phyloP scores from a whole-genome alignment of 2,888 invertebrate species.

The Chrysodeixis includens region DNA sequence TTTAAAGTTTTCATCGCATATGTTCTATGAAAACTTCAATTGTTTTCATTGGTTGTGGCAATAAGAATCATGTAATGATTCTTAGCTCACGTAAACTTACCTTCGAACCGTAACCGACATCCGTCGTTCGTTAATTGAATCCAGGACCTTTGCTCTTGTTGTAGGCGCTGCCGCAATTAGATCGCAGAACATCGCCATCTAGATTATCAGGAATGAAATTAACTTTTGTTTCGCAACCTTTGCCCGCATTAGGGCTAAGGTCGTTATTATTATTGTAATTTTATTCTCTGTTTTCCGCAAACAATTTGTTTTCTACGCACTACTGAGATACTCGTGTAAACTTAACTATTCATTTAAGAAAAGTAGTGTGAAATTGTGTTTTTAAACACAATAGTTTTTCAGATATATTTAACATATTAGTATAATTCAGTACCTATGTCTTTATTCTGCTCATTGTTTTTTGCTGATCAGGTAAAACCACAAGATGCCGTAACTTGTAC shows the following conservation, averaged over 20 bases:
- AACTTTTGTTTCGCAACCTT: conserved; percentile 19
- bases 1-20: neutral
- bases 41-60: neutral
- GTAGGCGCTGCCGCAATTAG: conserved; percentile 32
- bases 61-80: conserved; percentile 8
- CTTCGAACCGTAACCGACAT: conserved; percentile 20
- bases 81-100: conserved; percentile 9
- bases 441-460: no score
- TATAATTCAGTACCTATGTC: no score
- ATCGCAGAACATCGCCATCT: conserved; percentile 30
- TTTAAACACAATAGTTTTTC: no score
- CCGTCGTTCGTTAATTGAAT: conserved; percentile 40
- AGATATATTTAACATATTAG: no score
- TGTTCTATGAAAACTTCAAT: neutral
- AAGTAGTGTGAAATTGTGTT: neutral
- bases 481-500: neutral
- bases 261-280: neutral
- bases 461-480: neutral
- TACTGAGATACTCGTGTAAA: neutral
- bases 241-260: conserved; percentile 11
- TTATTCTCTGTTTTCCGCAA: neutral
- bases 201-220: conserved; percentile 18
- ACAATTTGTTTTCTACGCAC: neutral
- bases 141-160: conserved; percentile 41
- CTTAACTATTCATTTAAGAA: neutral